A percentile compares a stretch with the other conserved stretches of the same genome.
Evolutionary conservation across 2,797 vertebrate genomes (phyloP).

Genomic region (Enteromius argenteus): DNA sequence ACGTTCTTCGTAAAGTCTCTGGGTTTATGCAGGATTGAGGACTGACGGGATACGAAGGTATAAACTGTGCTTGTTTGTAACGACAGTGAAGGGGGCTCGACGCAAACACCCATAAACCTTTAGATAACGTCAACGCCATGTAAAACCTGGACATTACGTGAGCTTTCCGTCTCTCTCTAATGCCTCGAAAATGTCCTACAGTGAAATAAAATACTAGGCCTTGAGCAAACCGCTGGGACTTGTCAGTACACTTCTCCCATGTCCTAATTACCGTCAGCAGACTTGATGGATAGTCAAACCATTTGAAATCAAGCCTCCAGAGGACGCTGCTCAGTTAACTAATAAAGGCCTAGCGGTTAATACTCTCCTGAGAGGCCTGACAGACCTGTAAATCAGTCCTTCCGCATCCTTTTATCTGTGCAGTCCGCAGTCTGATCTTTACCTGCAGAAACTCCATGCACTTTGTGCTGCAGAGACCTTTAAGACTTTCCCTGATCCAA

Average conservation of each 20-base stretch:
- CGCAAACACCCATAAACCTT: background rate
- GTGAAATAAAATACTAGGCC: constrained; percentile 37
- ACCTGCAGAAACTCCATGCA: constrained; percentile 27
- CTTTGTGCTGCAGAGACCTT: constrained; percentile 42
- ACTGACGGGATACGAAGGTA: background rate
- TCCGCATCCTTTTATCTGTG: constrained; percentile 32
- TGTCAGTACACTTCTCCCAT: constrained; percentile 62
- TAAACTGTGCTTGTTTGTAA: constrained; percentile 22
- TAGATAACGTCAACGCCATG: background rate
- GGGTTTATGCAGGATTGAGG: background rate
- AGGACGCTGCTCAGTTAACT: constrained; percentile 38
- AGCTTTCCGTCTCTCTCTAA: background rate
- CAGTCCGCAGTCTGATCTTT: constrained; percentile 14
- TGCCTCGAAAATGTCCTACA: background rate
- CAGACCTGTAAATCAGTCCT: constrained; percentile 62
- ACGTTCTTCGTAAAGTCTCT: background rate
- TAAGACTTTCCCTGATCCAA: constrained; percentile 79
- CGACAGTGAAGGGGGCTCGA: background rate
- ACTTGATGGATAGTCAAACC: constrained; percentile 65
- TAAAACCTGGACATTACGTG: background rate
- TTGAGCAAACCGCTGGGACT: constrained; percentile 44
- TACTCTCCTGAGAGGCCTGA: constrained; percentile 57
- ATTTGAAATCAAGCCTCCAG: constrained; percentile 61
- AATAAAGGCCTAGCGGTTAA: constrained; percentile 41
- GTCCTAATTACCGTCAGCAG: constrained; percentile 60